phyloP scores from a whole-genome alignment of 2,888 invertebrate species.

The Venusia cambrica region DNA sequence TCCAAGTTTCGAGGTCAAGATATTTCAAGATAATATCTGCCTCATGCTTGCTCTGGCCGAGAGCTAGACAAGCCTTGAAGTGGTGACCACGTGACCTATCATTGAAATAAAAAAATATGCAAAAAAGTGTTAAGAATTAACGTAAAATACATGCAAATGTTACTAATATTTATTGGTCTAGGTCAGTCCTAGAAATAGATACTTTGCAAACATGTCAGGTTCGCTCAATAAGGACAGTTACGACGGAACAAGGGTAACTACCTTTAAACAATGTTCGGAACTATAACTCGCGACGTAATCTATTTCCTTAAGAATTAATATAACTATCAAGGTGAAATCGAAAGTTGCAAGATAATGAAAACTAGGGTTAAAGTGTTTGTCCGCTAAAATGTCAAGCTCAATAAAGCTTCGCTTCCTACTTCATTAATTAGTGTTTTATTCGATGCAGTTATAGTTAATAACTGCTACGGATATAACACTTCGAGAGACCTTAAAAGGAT shows the following conservation, averaged over 20 bases:
- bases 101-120: too few relatives aligned
- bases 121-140: too few relatives aligned
- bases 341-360: conserved; percentile 8
- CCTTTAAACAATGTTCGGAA: conserved; percentile 21
- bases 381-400: conserved; percentile 15
- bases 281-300: conserved; percentile 3
- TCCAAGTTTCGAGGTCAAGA: too few relatives aligned
- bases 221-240: conserved; percentile 23
- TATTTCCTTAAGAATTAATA: conserved; percentile 16
- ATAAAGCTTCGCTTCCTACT: conserved; percentile 18
- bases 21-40: too few relatives aligned
- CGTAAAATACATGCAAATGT: too few relatives aligned
- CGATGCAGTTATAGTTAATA: too few relatives aligned
- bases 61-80: too few relatives aligned
- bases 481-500: conserved; percentile 35
- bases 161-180: too few relatives aligned
- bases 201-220: too few relatives aligned
- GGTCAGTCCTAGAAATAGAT: too few relatives aligned
- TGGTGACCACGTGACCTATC: too few relatives aligned
- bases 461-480: conserved; percentile 10
- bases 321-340: conserved; percentile 19
- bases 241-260: conserved; percentile 23
- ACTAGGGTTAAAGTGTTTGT: conserved; percentile 18
- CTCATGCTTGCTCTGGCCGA: too few relatives aligned
- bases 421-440: conserved; percentile 11